Evolutionary conservation across 1,140 invertebrate species (phyloP).

Genomic region (Theocolax elegans): DNA sequence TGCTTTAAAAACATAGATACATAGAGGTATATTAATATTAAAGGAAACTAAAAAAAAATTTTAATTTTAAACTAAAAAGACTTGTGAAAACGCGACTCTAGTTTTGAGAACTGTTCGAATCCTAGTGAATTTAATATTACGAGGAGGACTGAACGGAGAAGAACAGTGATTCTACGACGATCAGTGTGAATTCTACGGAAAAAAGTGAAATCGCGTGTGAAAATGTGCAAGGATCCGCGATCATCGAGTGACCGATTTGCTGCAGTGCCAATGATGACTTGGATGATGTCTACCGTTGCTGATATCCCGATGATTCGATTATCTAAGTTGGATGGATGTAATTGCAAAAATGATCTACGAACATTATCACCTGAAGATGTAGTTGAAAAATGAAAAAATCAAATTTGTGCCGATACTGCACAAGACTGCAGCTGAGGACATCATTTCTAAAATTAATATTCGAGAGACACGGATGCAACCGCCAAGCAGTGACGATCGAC

Average conservation of each 20-base stretch:
- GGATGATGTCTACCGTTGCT: background rate
- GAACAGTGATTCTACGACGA: too few relatives aligned
- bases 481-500: constrained; percentile 5
- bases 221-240: constrained; percentile 12
- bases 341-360: too few relatives aligned
- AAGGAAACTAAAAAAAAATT: background rate
- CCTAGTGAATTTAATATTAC: constrained; percentile 1
- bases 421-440: background rate
- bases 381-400: too few relatives aligned
- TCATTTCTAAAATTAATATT: constrained; percentile 34
- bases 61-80: constrained; percentile 9
- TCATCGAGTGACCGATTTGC: background rate
- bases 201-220: constrained; percentile 32
- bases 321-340: too few relatives aligned
- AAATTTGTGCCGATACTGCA: too few relatives aligned
- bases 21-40: background rate
- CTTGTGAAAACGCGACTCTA: background rate
- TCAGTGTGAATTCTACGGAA: background rate
- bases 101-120: background rate
- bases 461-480: background rate
- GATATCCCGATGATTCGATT: background rate
- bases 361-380: too few relatives aligned
- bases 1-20: background rate
- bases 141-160: too few relatives aligned
- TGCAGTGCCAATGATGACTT: background rate